Conservation (phyloP, 2,113 vertebrate species). For the Podarcis raffonei region DNA sequence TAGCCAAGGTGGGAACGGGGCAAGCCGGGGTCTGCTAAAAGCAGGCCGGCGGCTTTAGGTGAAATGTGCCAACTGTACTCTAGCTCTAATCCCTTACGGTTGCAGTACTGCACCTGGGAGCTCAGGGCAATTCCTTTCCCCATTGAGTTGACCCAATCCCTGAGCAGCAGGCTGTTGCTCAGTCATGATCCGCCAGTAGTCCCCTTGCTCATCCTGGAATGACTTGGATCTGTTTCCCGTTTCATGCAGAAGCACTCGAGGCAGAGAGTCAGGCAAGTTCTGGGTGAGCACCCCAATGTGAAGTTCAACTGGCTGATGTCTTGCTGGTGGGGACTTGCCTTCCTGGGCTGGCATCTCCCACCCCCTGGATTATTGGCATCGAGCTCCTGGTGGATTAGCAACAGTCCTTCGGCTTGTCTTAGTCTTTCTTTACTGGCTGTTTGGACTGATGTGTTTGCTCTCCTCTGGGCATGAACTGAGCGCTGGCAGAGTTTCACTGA, state of each 20-base stretch:
- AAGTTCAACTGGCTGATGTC: background rate
- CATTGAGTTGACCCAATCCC: background rate
- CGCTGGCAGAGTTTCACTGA: accelerated
- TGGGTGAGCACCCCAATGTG: background rate
- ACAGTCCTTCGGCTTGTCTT: background rate
- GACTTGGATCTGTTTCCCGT: background rate
- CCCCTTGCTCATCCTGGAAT: no score
- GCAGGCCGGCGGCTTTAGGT: background rate
- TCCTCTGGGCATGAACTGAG: no score
- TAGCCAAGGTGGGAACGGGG: background rate
- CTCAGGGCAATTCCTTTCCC: background rate
- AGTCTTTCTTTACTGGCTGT: no score
- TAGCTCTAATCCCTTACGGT: background rate
- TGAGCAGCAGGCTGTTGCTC: background rate
- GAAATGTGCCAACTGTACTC: background rate
- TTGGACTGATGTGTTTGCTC: background rate
- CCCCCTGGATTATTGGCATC: background rate
- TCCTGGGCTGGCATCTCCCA: background rate
- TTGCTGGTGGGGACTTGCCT: background rate
- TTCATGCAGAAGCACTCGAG: background rate
- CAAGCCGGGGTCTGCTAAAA: background rate
- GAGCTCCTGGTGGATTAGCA: no score
- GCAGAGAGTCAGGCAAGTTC: background rate
- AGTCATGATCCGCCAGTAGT: background rate
- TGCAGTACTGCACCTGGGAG: background rate